These are phyloP conservation scores for Dicrostonyx torquatus DNA, from an alignment of 2,797 vertebrate genomes.

Conservation along the genomic window DNA sequence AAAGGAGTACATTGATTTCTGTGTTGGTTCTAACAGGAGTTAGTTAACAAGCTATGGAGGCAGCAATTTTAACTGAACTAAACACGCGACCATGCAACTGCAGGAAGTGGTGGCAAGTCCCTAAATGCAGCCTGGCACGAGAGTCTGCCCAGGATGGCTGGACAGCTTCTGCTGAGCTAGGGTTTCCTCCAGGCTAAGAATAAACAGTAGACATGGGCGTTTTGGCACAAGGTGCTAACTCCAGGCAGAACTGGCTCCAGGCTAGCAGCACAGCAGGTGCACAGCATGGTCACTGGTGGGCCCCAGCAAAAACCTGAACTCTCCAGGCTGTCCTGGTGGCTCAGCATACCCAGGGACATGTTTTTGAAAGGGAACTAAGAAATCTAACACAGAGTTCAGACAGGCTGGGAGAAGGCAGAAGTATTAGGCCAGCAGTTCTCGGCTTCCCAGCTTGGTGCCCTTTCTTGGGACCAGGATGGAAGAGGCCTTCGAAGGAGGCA, in stretches of 20 bases:
- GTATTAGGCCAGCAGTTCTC: background rate
- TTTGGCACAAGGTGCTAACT: background rate
- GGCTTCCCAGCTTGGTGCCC: background rate
- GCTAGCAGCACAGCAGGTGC: background rate
- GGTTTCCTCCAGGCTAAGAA: slow-evolving; percentile 55
- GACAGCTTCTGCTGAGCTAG: slow-evolving; percentile 12
- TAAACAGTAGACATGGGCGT: background rate
- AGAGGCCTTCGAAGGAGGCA: background rate
- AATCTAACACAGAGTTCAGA: background rate
- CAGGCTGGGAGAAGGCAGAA: background rate
- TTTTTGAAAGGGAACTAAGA: background rate
- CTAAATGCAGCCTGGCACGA: fast-evolving
- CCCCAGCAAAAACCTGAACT: background rate
- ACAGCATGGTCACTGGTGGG: background rate
- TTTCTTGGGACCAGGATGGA: background rate
- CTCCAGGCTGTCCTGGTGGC: background rate
- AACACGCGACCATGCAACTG: background rate
- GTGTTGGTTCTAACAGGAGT: background rate
- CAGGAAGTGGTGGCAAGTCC: background rate
- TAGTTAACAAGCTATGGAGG: background rate
- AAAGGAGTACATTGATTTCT: background rate
- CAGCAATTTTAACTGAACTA: background rate
- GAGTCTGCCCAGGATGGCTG: background rate
- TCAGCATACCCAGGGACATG: background rate
- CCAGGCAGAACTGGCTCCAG: background rate